These are phyloP conservation scores for Emydura subglobosa DNA, from an alignment of 2,113 vertebrate genomes.

Conservation along the genomic window DNA sequence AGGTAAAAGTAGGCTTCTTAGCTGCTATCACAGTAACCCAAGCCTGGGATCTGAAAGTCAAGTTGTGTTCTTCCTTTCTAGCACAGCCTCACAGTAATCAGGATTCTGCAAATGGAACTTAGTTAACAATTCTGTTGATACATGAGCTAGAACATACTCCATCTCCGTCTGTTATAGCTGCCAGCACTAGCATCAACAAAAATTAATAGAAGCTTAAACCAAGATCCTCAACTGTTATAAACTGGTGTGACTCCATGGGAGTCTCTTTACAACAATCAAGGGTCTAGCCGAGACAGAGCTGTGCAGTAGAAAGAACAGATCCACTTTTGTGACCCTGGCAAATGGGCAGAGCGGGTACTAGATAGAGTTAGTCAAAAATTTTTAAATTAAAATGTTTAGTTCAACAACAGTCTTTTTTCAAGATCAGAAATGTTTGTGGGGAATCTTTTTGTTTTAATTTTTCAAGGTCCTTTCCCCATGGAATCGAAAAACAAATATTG, in stretches of 20 bases:
- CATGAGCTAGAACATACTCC: neutral
- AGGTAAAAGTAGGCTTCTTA: neutral
- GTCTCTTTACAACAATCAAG: neutral
- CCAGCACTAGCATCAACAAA: neutral
- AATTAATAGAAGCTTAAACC: neutral
- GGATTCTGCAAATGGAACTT: neutral
- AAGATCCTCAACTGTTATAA: neutral
- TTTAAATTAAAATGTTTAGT: neutral
- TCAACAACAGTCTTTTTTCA: neutral
- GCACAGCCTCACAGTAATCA: neutral
- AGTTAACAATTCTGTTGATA: neutral
- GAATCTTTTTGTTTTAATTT: neutral
- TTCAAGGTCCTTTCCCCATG: neutral
- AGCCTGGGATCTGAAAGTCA: neutral
- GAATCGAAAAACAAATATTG: neutral
- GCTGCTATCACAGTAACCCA: neutral
- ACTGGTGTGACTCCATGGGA: neutral
- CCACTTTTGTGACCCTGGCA: neutral
- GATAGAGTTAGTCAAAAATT: too few species aligned
- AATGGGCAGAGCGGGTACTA: neutral
- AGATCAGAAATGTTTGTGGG: neutral
- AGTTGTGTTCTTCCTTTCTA: neutral
- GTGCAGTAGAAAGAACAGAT: neutral
- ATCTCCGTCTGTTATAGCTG: neutral
- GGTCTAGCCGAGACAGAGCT: neutral